Conservation (phyloP, 2,797 vertebrate genomes). For the Malurus leucopterus region DNA sequence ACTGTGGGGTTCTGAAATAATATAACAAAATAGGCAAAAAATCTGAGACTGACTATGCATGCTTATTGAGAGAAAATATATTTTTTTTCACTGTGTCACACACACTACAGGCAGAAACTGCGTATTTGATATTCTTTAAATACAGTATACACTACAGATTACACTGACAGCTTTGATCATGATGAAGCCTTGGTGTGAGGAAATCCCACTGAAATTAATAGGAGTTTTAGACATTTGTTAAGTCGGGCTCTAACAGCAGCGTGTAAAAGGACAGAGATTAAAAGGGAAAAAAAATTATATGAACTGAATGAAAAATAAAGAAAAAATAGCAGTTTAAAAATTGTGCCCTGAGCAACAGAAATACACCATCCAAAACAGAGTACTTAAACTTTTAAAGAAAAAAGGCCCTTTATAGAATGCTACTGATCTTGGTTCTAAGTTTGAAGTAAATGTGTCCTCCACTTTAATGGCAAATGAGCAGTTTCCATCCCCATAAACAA, state of each 20-base stretch:
- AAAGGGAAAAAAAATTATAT: fast-evolving
- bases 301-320: not conserved
- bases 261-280: not conserved
- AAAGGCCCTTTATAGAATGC: not conserved
- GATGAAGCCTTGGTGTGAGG: not conserved
- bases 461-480: not conserved
- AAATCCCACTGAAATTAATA: not conserved
- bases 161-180: not conserved
- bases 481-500: not conserved
- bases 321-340: not conserved
- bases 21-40: not conserved
- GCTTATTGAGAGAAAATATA: not conserved
- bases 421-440: not conserved
- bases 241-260: not conserved
- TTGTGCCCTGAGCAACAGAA: not conserved
- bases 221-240: not conserved
- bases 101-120: not conserved
- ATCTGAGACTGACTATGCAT: not conserved
- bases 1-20: not conserved
- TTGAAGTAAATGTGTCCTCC: not conserved
- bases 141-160: not conserved
- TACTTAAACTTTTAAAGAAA: not conserved
- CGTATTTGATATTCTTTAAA: not conserved
- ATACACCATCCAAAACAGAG: not conserved
- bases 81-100: not conserved